phyloP scores from a whole-genome alignment of 2,797 vertebrate species.

The Pachyuromys duprasi region DNA sequence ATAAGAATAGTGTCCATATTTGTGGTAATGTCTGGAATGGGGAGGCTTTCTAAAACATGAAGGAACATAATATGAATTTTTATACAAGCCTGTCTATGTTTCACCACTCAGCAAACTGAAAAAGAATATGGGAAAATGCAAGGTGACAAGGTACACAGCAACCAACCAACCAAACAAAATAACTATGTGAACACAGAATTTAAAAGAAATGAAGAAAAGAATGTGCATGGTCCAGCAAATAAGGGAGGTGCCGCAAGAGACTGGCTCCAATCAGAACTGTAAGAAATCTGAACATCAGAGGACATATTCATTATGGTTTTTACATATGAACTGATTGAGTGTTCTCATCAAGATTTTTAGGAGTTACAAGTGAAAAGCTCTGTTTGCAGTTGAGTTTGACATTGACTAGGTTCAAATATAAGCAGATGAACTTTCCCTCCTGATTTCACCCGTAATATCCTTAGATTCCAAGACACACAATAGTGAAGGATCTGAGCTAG shows the following conservation, averaged over 20 bases:
- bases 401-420: not conserved
- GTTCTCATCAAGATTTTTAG: not conserved
- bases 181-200: not conserved
- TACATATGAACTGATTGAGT: not conserved
- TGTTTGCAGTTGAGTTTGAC: not conserved
- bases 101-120: not conserved
- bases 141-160: conserved; percentile 13
- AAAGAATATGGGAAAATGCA: not conserved
- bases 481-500: not conserved
- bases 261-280: not conserved
- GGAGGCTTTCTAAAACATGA: not conserved
- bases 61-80: not conserved
- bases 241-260: not conserved
- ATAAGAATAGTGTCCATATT: not conserved
- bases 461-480: not conserved
- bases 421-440: not conserved
- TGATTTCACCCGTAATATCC: not conserved
- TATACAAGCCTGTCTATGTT: not conserved
- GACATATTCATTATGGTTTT: not conserved
- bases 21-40: not conserved
- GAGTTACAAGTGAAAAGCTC: not conserved
- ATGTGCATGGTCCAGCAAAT: not conserved
- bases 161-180: not conserved
- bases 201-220: not conserved
- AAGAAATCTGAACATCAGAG: not conserved